Base-by-base conservation (phyloP, 2,888 invertebrate genomes). In the Platerodrilus igneus region DNA sequence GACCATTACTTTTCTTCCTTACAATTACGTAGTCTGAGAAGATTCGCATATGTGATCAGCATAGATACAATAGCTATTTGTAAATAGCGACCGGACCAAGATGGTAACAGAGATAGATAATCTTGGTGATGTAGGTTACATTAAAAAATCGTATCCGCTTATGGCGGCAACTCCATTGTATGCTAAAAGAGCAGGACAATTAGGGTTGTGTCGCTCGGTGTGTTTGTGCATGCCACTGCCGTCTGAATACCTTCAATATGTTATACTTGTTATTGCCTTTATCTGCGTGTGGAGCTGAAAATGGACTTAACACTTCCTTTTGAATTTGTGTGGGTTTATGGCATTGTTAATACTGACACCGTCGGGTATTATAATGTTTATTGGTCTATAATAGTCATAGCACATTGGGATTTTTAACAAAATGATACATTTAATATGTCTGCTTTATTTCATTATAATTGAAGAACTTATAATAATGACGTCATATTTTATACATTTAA, bases 121-220 rank as follows among this genome's bases (percentile, higher is more conserved):
- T 63, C 63, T 63, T 51, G 57, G 45, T 52, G 59, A 58, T 59
- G 59, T 56, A 57, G 61, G 58, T 58, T 48, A 62, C 60, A 62
- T 62, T 64, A 65, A 65, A 64, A 63, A 64, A 63, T 62, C 63
- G 53, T 59, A 61, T 61, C 54, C 62, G 61, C 62, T 61, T 63
- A 62, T 60, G 56, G 57, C 50, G 48, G 50, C 41, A 34, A 50
- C 50, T 38, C 63, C 59, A 64, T 64, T 64, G 64, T 64, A 64
- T 64, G 64, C 60, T 64, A 64, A 64, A 52, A 58, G 56, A 52
- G 48, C 37, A 48, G 57, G 57, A 63, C 62, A 63, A 62, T 63
- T 62, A 62, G 60, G 56, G 58, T 56, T 54, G 57, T 56, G 60
- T 55, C 52, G 58, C 53, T 55, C 32, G 42, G 44, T 51, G 50